phyloP scores from a whole-genome alignment of 2,797 vertebrate genomes.

The Mastacembelus armatus region DNA sequence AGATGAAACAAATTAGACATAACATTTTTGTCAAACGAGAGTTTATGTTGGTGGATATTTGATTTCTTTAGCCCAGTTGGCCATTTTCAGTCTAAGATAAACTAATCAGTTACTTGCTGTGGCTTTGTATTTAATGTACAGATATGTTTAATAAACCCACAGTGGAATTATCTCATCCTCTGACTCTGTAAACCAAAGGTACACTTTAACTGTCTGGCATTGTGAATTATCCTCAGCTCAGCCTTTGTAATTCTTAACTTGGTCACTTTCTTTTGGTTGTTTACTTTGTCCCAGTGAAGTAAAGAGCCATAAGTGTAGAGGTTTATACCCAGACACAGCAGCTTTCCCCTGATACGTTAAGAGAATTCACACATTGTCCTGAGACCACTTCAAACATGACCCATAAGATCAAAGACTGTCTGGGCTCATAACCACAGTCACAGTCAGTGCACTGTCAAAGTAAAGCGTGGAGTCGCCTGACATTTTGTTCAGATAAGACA shows the following conservation, averaged over 20 bases:
- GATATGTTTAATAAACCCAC: no score
- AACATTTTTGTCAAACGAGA: neutral
- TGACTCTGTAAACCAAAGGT: conserved; percentile 22
- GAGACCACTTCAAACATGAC: conserved; percentile 48
- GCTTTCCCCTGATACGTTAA: conserved; percentile 45
- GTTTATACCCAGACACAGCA: conserved; percentile 19
- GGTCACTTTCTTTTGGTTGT: conserved; percentile 48
- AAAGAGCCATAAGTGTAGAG: conserved; percentile 32
- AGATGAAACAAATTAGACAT: neutral
- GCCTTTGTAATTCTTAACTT: conserved; percentile 45
- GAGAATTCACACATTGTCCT: conserved; percentile 42
- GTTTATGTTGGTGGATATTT: neutral
- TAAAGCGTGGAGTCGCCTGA: conserved; percentile 16
- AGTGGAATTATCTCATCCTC: conserved; percentile 32
- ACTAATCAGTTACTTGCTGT: no score
- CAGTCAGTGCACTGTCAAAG: conserved; percentile 28
- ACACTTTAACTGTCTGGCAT: conserved; percentile 47
- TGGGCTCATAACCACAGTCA: conserved; percentile 34
- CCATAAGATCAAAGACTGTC: conserved; percentile 57
- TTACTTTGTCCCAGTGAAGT: conserved; percentile 45
- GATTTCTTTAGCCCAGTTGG: no score
- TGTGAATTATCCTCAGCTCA: conserved; percentile 44
- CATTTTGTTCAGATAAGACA: conserved; percentile 57
- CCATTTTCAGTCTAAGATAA: no score
- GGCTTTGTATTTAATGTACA: no score